Percentiles rank a stretch among this genome's conserved stretches.
These are phyloP conservation scores for Aspidapion aeneum DNA, from an alignment of 2,888 invertebrate species.

Conservation along the genomic window DNA sequence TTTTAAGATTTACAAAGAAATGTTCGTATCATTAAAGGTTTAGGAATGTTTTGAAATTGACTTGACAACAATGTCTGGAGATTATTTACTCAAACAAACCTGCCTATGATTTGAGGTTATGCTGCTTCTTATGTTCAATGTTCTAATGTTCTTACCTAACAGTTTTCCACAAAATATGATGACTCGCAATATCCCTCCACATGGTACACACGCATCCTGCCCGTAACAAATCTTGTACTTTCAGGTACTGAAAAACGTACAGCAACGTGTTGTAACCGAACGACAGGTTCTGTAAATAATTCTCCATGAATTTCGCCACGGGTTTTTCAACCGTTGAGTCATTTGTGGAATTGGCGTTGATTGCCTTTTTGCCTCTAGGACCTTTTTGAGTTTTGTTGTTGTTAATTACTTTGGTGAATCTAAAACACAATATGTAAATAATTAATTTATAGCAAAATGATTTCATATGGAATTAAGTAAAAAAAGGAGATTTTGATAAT, in stretches of 20 bases:
- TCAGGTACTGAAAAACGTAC: slow-evolving; percentile 76
- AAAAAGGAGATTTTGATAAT: too few species aligned
- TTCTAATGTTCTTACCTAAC: slow-evolving; percentile 50
- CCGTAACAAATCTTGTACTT: slow-evolving; percentile 53
- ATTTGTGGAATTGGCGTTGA: slow-evolving; percentile 24
- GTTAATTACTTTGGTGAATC: not conserved
- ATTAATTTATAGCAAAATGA: too few species aligned
- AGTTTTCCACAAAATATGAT: slow-evolving; percentile 73
- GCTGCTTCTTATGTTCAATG: too few species aligned
- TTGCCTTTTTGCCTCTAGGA: slow-evolving; percentile 26
- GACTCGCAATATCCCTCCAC: slow-evolving; percentile 71
- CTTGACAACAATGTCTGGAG: too few species aligned
- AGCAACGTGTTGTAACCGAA: slow-evolving; percentile 53
- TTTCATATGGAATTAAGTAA: too few species aligned
- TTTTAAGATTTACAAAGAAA: too few species aligned
- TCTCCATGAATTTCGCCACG: slow-evolving; percentile 41
- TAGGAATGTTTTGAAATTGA: too few species aligned
- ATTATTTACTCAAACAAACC: too few species aligned
- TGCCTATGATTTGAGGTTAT: too few species aligned
- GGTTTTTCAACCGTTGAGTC: slow-evolving; percentile 25
- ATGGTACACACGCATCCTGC: slow-evolving; percentile 66
- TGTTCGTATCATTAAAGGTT: too few species aligned
- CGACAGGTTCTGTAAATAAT: slow-evolving; percentile 50
- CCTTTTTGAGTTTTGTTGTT: not conserved
- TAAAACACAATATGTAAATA: too few species aligned